phyloP scores from a whole-genome alignment of 2,113 vertebrate genomes.

The Madoqua kirkii region DNA sequence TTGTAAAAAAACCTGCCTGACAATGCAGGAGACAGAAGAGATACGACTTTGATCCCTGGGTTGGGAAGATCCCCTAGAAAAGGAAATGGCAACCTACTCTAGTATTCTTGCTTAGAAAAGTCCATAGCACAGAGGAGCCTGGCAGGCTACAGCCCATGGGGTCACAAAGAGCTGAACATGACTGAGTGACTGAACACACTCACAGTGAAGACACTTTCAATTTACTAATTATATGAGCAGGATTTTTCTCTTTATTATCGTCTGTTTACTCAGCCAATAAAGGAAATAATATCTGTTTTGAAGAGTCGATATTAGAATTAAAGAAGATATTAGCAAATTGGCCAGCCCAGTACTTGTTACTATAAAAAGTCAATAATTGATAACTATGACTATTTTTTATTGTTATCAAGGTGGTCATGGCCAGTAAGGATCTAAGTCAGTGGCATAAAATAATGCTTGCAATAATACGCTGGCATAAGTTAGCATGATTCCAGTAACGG shows the following conservation, averaged over 20 bases:
- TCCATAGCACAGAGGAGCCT: background rate
- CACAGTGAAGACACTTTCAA: background rate
- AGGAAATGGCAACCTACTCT: background rate
- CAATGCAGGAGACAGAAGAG: background rate
- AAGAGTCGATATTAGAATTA: background rate
- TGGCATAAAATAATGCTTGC: background rate
- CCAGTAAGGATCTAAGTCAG: background rate
- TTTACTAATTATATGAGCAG: background rate
- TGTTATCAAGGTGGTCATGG: background rate
- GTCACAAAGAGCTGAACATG: background rate
- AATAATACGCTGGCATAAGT: background rate
- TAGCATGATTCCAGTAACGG: background rate
- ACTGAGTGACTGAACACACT: background rate
- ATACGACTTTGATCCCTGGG: background rate
- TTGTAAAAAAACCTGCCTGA: background rate
- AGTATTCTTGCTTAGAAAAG: background rate
- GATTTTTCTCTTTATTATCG: background rate
- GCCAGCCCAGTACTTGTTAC: background rate
- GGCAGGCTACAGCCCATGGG: background rate
- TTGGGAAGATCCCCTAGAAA: background rate
- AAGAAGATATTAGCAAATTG: background rate
- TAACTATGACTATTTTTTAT: background rate
- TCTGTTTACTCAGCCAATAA: background rate
- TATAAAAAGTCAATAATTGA: background rate
- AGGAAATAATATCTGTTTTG: background rate